Percentiles rank a stretch among this genome's conserved stretches.
phyloP scores from a whole-genome alignment of 2,797 vertebrate genomes.

The Rhyacichthys aspro region DNA sequence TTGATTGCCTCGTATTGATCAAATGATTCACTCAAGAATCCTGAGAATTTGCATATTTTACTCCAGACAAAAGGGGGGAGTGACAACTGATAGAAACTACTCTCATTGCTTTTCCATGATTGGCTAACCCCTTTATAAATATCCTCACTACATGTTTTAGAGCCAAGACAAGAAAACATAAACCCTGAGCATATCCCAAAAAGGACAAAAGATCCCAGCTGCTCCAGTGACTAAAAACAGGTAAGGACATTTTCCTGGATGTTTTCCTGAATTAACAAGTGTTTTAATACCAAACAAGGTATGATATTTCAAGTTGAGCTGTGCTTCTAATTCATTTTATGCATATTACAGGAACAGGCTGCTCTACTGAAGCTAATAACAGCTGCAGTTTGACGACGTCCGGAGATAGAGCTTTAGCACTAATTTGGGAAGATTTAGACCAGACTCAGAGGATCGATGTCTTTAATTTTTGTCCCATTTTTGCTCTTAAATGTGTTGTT shows the following conservation, averaged over 20 bases:
- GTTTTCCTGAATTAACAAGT: not conserved
- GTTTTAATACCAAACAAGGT: not conserved
- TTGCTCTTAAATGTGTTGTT: constrained; percentile 14
- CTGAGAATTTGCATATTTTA: constrained; percentile 18
- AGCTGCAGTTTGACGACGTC: not conserved
- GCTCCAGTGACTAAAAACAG: constrained; percentile 1
- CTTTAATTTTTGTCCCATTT: constrained; percentile 7
- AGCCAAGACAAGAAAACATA: not conserved
- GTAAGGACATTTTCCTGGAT: constrained; percentile 15
- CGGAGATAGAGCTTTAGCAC: not conserved
- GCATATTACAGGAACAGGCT: constrained; percentile 8
- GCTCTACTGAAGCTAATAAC: not conserved
- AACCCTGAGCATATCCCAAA: not conserved
- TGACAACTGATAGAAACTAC: not conserved
- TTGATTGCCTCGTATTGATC: constrained; percentile 30
- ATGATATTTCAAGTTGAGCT: not conserved
- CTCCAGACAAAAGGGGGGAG: constrained; percentile 13
- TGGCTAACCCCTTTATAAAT: not conserved
- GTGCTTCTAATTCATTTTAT: not conserved
- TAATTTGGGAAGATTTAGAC: not conserved
- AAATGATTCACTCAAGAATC: constrained; percentile 22
- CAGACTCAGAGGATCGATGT: not conserved
- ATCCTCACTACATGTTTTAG: not conserved
- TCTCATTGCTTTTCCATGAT: not conserved
- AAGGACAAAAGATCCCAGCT: not conserved